Percentiles rank a stretch among this genome's conserved stretches.
These are phyloP conservation scores for Mixornis gularis DNA, from an alignment of 2,113 vertebrate species.

Conservation along the genomic window DNA sequence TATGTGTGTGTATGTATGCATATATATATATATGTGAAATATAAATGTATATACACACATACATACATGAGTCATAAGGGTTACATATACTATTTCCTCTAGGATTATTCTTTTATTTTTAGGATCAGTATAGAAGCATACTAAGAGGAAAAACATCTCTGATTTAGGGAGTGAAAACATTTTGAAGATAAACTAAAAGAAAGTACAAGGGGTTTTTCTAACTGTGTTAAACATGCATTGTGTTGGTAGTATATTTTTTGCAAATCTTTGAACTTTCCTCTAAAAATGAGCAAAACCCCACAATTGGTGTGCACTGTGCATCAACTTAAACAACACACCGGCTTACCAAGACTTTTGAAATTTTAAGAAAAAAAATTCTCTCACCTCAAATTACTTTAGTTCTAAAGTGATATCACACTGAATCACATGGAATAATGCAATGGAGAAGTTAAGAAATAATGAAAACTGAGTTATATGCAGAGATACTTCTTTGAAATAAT, in stretches of 20 bases:
- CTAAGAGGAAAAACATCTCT: neutral
- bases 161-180: neutral
- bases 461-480: neutral
- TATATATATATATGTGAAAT: neutral
- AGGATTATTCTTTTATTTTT: neutral
- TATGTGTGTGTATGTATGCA: neutral
- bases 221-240: conserved; percentile 32
- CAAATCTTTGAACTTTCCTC: conserved; percentile 58
- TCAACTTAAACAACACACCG: conserved; percentile 3
- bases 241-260: conserved; percentile 2
- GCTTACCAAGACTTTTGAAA: conserved; percentile 12
- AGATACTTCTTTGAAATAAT: conserved; percentile 29
- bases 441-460: neutral
- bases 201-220: neutral
- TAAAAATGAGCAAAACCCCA: conserved; percentile 42
- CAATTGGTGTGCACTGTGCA: neutral
- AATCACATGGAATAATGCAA: neutral
- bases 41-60: neutral
- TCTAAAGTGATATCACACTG: neutral
- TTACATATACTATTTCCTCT: neutral
- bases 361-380: conserved; percentile 23
- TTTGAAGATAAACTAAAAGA: neutral
- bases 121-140: neutral
- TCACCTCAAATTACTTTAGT: conserved; percentile 18
- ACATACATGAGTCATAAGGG: neutral